These are phyloP conservation scores for fruit fly (Drosophila melanogaster) DNA, from an alignment of 1,140 invertebrate genomes.

Conservation along the genomic window DNA sequence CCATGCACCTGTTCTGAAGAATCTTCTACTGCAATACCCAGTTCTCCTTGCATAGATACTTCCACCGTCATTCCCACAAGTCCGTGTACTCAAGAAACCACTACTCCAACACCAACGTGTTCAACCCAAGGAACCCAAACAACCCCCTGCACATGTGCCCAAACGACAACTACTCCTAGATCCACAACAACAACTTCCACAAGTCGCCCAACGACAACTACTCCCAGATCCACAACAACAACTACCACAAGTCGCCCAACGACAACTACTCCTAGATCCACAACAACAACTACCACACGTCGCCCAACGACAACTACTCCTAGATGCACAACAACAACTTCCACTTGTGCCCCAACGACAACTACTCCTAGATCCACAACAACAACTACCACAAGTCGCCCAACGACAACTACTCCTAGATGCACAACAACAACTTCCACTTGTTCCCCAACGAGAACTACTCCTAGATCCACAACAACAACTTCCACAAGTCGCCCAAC, in stretches of 20 bases:
- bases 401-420: not conserved
- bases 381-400: not conserved
- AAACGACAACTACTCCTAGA: constrained; percentile 5
- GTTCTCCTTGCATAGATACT: not conserved
- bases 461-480: not conserved
- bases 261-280: not conserved
- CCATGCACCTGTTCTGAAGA: not conserved
- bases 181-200: not conserved
- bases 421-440: not conserved
- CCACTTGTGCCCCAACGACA: not conserved
- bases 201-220: not conserved
- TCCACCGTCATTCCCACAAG: not conserved
- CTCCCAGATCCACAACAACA: not conserved
- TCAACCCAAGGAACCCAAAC: not conserved
- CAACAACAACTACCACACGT: not conserved
- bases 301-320: not conserved
- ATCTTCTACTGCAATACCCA: not conserved
- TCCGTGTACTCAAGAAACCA: not conserved
- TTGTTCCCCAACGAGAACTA: not conserved
- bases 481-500: not conserved
- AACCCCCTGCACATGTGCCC: not conserved
- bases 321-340: not conserved
- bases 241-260: not conserved
- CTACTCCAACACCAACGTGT: not conserved
- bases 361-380: not conserved